These are phyloP conservation scores for Otolemur garnettii DNA, from an alignment of 2,113 vertebrate species.

Conservation along the genomic window DNA sequence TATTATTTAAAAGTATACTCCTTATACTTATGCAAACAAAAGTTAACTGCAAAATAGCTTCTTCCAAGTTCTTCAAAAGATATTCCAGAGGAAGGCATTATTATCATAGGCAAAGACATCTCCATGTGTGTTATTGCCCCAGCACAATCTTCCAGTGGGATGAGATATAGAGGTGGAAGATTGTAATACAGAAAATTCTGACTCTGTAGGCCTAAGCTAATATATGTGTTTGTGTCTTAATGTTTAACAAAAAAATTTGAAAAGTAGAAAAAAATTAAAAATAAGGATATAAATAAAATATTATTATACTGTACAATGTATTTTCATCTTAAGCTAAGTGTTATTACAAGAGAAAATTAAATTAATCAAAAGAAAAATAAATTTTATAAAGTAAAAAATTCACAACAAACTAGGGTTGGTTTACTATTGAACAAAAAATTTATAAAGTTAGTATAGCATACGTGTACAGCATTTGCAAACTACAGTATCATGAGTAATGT, in stretches of 20 bases:
- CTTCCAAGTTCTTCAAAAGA: too few relatives aligned
- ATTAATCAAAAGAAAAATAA: neutral
- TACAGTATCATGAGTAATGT: neutral
- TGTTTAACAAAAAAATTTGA: neutral
- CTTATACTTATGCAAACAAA: too few relatives aligned
- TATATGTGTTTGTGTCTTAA: neutral
- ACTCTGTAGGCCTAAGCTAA: neutral
- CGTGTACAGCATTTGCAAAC: neutral
- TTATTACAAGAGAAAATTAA: neutral
- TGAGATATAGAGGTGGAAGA: too few relatives aligned
- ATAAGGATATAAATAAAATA: neutral
- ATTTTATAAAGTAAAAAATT: neutral
- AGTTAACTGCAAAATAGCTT: too few relatives aligned
- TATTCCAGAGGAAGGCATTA: too few relatives aligned
- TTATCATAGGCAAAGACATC: too few relatives aligned
- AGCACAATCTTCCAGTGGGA: too few relatives aligned
- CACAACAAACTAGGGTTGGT: neutral
- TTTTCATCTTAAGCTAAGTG: neutral
- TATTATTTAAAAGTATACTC: too few relatives aligned
- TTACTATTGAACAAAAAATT: neutral
- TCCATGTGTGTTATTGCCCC: too few relatives aligned
- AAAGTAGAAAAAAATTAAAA: neutral
- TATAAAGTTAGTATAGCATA: neutral
- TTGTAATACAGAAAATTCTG: too few relatives aligned
- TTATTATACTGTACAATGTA: neutral